Evolutionary conservation across 2,888 invertebrate species (phyloP).

Genomic region (Galerucella calmariensis): DNA sequence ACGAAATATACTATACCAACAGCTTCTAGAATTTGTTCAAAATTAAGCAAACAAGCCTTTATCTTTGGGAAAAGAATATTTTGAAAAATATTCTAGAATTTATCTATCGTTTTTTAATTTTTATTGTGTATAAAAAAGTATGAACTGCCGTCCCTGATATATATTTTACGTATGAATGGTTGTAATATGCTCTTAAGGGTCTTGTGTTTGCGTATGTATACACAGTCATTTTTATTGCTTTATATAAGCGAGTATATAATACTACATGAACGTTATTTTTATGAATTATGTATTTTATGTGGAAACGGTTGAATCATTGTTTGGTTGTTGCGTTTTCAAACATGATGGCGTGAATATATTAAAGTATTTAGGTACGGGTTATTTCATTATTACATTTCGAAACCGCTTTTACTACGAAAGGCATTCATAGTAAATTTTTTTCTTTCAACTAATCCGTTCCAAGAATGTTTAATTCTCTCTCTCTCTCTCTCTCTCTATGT

Average conservation of each 20-base stretch:
- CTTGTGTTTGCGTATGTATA: constrained; percentile 15
- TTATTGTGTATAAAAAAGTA: too few relatives aligned
- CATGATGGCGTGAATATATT: constrained; percentile 30
- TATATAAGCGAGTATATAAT: neutral
- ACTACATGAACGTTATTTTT: constrained; percentile 26
- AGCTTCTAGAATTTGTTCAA: too few relatives aligned
- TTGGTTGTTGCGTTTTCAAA: constrained; percentile 28
- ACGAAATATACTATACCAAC: too few relatives aligned
- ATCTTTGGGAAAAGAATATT: too few relatives aligned
- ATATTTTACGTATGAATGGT: constrained; percentile 19
- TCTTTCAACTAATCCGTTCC: neutral
- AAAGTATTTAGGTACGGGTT: constrained; percentile 24
- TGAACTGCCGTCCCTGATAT: neutral
- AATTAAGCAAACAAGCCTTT: too few relatives aligned
- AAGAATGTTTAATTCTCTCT: neutral
- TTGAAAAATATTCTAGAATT: too few relatives aligned
- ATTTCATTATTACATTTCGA: neutral
- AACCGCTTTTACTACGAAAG: constrained; percentile 5
- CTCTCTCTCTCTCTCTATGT: too few relatives aligned
- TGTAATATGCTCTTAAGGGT: constrained; percentile 15
- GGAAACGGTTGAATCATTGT: constrained; percentile 30
- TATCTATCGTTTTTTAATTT: too few relatives aligned
- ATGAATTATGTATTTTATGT: constrained; percentile 34
- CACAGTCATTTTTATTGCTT: constrained; percentile 15
- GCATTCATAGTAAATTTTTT: neutral